Base-by-base conservation (phyloP, 2,888 invertebrate species). In the Hetaerina titia region DNA sequence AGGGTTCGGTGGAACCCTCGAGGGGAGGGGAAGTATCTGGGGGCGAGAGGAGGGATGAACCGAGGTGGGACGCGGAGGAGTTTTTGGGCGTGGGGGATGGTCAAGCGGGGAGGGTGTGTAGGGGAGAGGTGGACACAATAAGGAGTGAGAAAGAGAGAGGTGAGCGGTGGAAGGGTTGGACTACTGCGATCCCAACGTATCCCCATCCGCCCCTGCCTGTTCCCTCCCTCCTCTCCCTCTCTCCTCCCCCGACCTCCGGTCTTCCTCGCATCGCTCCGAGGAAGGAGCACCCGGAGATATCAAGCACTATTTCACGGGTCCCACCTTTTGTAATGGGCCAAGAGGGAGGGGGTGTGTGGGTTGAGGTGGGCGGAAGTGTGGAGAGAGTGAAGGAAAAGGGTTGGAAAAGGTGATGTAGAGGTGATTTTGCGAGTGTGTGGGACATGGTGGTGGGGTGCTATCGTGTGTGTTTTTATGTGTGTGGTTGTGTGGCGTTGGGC, bases 261-360 rank as follows among this genome's bases (percentile, higher is more conserved):
- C 13, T 11, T 25, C 9, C 25, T 31, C 69, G 69, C 69, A 69
- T 22, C 69, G 17, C 69, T 13, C 69, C 69, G 69, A 2, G 11
- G 90, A 90, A 63, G 90, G 63, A 69, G 92, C 92, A 25, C 69
- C 92, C 92, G 69, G 92, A 92, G 92, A 92, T 92, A 92, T 74
- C 92, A 69, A 74, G 64, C 92, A 74, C 92, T 92, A 92, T 92
- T 92, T 92, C 92, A 90, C 63, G 90, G 90, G 31, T 17, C 63
- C 63, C 60, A 92, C 92, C 92, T 92, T 92, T 92, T 92, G 92
- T 92, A 92, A 92, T 64, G 92, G 69, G 19, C 92, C 56, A 11
- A 57, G 22, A 13, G 31, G n/a, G 81, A 9, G 11, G 89, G 22
- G 22, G 58, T n/a, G 60, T 57, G 58, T 13, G 81, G 9, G 25